Evolutionary conservation across 1,140 invertebrate genomes (phyloP), one percentile per base, ranked within the genome.

Genomic region (Hycleus phaleratus): DNA sequence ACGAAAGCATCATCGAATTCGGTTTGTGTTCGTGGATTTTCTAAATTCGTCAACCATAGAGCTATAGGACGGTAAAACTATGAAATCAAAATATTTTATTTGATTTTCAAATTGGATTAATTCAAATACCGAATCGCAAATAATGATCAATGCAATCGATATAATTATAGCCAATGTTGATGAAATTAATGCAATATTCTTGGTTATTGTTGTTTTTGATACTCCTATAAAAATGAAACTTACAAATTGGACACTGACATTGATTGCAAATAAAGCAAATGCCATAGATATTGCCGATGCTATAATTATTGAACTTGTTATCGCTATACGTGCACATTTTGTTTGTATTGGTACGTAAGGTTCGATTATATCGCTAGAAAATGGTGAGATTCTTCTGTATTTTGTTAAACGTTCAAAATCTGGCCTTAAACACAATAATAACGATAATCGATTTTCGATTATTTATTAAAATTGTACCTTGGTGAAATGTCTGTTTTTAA

Each of bases 1-100:
- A 93, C 96, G 25, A 97, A 77, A 43, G 91, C 94, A 66, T 98
- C 93, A 70, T 98, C 95, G 76, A 95, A 98, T 73, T 98, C 92
- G 0, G 90, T 91, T 78, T 98, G 93, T 0, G 96, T 98, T 58
- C 95, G 79, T 54, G 93, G 85, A 66, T 97, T 81, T 79, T 99
- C 92, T 73, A 93, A 81, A 75, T 95, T 91, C 0, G 95, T 98
- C 39, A 98, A 78, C 74, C 88, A 91, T 61, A 92, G 82, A 0
- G 95, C 93, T 46, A 95, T 68, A 72, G 83, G 86, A 63, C 85
- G 85, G 69, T 97, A 97, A 38, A 97, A 77, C 86, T 89, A 26
- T 18, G 18, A 46, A 4, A 57, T 38, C 24, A 3, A 4, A 5
- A 43, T 12, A 45, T 63, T 59, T 32, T 56, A 58, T 60, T 62